Base-by-base conservation (phyloP, 2,888 invertebrate species). In the Morpho achilles region DNA sequence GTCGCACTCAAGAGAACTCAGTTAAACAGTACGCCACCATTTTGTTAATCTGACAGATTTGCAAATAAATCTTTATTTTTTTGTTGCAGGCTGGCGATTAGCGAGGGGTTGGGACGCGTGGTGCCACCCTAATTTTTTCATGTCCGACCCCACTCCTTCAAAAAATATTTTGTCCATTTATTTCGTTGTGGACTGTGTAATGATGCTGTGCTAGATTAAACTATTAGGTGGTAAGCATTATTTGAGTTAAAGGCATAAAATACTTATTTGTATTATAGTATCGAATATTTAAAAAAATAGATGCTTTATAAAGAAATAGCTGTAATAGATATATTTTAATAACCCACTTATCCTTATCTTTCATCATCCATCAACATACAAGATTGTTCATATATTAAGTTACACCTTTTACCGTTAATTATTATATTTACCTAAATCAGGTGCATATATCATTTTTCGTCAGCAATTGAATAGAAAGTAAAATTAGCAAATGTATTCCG, bases 61-160 rank as follows among this genome's bases (percentile, higher is more conserved):
- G 75, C 74, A 77, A 79, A 87, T 88, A 87, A 88, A 88, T 88
- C 85, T 82, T 80, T 85, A 85, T 87, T 83, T 85, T 16, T 86
- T 71, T 73, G 80, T 84, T 80, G 65, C 81, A 87, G 86, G 79
- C 83, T 65, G 83, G 80, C 80, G 73, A 64, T 60, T 62, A 60
- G 51, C 53, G 60, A 59, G 66, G 67, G 69, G 61, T 50, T 46
- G 56, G 66, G 54, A 57, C 69, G 71, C 69, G 68, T 74, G 78
- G 78, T 73, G 74, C 85, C 85, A 80, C 84, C 87, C 87, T 72
- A 73, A 74, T 80, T 81, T 75, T 59, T 71, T 80, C 79, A 75
- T 68, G 61, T 70, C 73, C 69, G 77, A 75, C 79, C 74, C 85
- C 84, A 77, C 79, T 75, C 79, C 71, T 72, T 66, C 43, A 58